Conservation (phyloP, 2,888 invertebrate genomes). For the Synergus gifuensis region DNA sequence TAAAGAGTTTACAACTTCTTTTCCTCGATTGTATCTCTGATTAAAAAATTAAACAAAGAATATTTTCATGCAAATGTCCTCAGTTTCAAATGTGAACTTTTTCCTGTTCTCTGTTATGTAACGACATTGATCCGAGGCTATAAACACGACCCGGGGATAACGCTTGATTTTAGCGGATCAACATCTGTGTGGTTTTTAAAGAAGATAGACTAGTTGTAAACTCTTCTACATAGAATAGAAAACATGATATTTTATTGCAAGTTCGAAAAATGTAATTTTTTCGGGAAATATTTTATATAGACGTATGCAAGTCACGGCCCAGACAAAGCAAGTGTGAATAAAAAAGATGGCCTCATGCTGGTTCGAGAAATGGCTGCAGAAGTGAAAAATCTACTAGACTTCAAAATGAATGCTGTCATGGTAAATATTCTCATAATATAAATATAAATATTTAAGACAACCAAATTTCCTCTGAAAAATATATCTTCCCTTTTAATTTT, state of each 20-base stretch:
- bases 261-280: background rate
- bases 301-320: constrained; percentile 21
- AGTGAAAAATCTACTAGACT: constrained; percentile 96
- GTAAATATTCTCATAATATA: constrained; percentile 80
- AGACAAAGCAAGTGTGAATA: constrained; percentile 31
- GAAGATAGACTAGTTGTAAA: constrained; percentile 2
- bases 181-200: constrained; percentile 31
- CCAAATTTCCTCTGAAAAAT: background rate
- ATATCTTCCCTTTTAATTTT: too few species aligned
- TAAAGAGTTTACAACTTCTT: background rate
- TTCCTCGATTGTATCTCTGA: background rate
- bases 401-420: constrained; percentile 94
- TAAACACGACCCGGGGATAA: constrained; percentile 33
- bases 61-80: constrained; percentile 11
- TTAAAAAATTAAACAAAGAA: background rate
- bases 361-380: constrained; percentile 93
- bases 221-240: background rate
- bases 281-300: background rate
- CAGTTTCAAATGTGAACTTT: constrained; percentile 13
- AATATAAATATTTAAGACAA: background rate
- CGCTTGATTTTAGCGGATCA: constrained; percentile 34
- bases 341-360: constrained; percentile 91
- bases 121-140: constrained; percentile 39
- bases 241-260: background rate
- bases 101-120: constrained; percentile 36